A percentile compares a stretch with the other conserved stretches of the same genome.
Conservation (phyloP, 2,888 invertebrate species). For the Metalampra italica region DNA sequence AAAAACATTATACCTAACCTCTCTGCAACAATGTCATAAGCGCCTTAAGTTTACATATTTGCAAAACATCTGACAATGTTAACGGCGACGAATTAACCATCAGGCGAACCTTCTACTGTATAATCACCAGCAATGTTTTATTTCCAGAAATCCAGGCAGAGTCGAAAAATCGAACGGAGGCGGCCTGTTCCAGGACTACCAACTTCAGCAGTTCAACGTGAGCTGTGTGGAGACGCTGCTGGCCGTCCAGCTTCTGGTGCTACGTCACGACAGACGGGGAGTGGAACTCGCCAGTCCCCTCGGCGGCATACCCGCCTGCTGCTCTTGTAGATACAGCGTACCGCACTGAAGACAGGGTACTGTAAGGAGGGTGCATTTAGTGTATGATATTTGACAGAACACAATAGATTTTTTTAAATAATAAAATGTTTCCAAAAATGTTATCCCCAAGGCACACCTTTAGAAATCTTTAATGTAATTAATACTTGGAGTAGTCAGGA, state of each 20-base stretch:
- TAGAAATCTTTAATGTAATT: too few species aligned
- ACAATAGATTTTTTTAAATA: too few species aligned
- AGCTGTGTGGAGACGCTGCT: slow-evolving; percentile 15
- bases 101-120: too few species aligned
- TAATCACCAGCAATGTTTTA: background rate
- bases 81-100: too few species aligned
- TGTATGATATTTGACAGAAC: too few species aligned
- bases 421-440: too few species aligned
- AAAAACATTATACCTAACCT: too few species aligned
- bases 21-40: too few species aligned
- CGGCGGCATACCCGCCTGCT: slow-evolving; percentile 24
- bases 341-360: background rate
- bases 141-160: slow-evolving; percentile 12
- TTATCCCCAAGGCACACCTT: too few species aligned
- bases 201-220: background rate
- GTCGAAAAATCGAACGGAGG: background rate
- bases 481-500: too few species aligned
- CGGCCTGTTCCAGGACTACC: background rate
- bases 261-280: slow-evolving; percentile 9
- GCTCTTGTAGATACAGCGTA: slow-evolving; percentile 17
- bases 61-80: too few species aligned
- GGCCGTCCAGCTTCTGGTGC: slow-evolving; percentile 20
- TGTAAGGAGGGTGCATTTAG: background rate
- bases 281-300: slow-evolving; percentile 16
- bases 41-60: too few species aligned